Base-by-base conservation (phyloP, 2,888 invertebrate genomes). In the Linyphia triangularis region DNA sequence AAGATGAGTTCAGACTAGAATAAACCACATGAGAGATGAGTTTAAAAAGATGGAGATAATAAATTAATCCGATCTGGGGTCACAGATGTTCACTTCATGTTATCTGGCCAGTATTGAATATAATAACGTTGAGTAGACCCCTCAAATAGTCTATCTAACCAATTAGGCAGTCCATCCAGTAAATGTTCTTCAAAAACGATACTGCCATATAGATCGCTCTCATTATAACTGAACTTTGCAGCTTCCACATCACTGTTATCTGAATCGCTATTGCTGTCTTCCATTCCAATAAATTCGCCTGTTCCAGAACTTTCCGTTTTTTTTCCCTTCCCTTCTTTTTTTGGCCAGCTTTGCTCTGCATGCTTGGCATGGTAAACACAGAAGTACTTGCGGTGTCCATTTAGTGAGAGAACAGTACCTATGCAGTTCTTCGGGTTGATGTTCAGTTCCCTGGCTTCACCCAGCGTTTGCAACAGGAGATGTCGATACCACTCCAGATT, bases 351-450 rank as follows among this genome's bases (percentile, higher is more conserved):
- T 22, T 84, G 89, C 24, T 89, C 84, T 19, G 89, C 89, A 72
- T 98, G 98, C 93, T 97, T 98, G 85, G 97, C 97, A 94, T 99
- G 99, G 94, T 98, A 99, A 94, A 99, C 98, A 93, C 98, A 99
- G 94, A 98, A 99, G 94, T 99, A 99, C 93, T 98, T 97, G 90
- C 99, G 95, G 93, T 98, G 97, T 28, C 99, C 99, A 93, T 99
- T 99, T 90, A 99, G 94, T 0, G 98, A 96, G 69, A 99, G 94
- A 88, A 99, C 99, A 63, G 93, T 93, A 28, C 99, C 99, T 63
- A 99, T 96, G 92, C 99, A 99, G 94, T 99, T 99, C 91, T 97
- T 95, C 26, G 98, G 97, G 94, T 99, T 99, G 89, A 99, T 98
- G 90, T 96, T 95, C 90, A 98, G 94, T 92, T 96, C 96, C 89